Conservation (phyloP, 2,888 invertebrate genomes). For the Sphaerophoria taeniata region DNA sequence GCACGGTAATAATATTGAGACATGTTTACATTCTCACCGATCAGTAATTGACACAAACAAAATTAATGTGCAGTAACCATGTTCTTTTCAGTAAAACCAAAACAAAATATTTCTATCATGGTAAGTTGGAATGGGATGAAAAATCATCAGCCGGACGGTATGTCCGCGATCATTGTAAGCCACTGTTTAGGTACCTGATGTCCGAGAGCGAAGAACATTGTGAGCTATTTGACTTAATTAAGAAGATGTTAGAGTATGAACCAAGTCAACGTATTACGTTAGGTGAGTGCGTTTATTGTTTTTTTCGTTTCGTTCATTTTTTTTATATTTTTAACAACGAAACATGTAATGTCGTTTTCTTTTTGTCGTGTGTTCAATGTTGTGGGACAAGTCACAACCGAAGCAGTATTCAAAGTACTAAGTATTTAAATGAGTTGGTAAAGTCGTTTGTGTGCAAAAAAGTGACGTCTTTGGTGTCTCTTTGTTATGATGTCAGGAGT, state of each 20-base stretch:
- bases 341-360: conserved; percentile 18
- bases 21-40: conserved; percentile 78
- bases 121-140: conserved; percentile 98
- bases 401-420: neutral
- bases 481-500: neutral
- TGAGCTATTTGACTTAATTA: conserved; percentile 96
- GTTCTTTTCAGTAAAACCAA: conserved; percentile 90
- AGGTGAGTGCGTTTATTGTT: conserved; percentile 79
- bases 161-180: conserved; percentile 99
- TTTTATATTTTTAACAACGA: conserved; percentile 6
- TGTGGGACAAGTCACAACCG: conserved; percentile 40
- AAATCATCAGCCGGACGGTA: conserved; percentile 98
- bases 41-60: conserved; percentile 77
- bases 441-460: neutral
- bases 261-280: conserved; percentile 95
- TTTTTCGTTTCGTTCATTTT: conserved; percentile 3
- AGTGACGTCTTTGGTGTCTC: neutral
- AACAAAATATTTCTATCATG: conserved; percentile 99
- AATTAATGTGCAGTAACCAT: conserved; percentile 82
- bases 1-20: conserved; percentile 86
- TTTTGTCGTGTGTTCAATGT: conserved; percentile 39
- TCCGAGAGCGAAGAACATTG: conserved; percentile 95
- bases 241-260: conserved; percentile 98
- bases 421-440: neutral
- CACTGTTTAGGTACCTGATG: conserved; percentile 95